A percentile compares a stretch with the other conserved stretches of the same genome.
Conservation (phyloP, 2,797 vertebrate species). For the Pristis pectinata region DNA sequence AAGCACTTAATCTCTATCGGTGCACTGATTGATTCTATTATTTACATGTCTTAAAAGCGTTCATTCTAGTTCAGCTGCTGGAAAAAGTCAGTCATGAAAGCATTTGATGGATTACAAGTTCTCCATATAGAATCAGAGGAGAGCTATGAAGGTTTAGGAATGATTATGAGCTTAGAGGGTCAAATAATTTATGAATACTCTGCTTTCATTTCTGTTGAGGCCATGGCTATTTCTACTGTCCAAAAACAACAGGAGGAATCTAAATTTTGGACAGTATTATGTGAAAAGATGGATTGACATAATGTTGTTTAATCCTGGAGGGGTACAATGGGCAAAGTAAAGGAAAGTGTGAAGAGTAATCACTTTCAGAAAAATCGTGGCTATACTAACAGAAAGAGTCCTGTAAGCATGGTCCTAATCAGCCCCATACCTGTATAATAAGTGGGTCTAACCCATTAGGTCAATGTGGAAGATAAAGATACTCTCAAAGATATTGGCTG, state of each 20-base stretch:
- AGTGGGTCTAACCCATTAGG: not conserved
- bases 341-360: not conserved
- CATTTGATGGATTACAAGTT: not conserved
- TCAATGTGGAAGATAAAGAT: not conserved
- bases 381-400: not conserved
- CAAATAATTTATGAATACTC: not conserved
- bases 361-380: not conserved
- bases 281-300: not conserved
- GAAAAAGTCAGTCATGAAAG: slow-evolving; percentile 14
- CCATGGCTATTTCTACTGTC: not conserved
- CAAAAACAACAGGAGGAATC: not conserved
- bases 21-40: slow-evolving; percentile 29
- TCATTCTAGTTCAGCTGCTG: slow-evolving; percentile 21
- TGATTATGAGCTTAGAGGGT: not conserved
- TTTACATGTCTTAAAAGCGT: slow-evolving; percentile 28
- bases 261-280: not conserved
- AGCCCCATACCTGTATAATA: not conserved
- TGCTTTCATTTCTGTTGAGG: not conserved
- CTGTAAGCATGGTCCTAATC: not conserved
- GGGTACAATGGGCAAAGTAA: not conserved
- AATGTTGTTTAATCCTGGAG: not conserved
- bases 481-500: not conserved
- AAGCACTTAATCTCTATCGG: slow-evolving; percentile 6
- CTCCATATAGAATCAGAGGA: not conserved
- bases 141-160: not conserved